These are phyloP conservation scores for Odontomyia ornata DNA, from an alignment of 2,888 invertebrate genomes.

Conservation along the genomic window DNA sequence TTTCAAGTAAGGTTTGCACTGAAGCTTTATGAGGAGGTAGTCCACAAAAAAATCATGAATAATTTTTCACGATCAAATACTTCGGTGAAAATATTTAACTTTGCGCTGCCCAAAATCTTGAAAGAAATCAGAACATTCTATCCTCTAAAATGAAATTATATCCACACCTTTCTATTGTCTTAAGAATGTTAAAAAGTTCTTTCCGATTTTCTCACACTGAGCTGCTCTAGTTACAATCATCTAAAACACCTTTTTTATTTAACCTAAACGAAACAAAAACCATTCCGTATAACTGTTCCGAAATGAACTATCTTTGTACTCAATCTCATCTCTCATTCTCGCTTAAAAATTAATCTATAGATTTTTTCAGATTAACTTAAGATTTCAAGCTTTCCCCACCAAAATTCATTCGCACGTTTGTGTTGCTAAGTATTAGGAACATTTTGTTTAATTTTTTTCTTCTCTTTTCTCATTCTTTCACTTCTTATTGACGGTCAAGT, in stretches of 20 bases:
- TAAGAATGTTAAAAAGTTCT: background rate
- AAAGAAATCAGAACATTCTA: no score
- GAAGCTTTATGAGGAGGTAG: no score
- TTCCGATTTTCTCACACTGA: background rate
- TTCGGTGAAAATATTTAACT: no score
- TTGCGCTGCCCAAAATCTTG: no score
- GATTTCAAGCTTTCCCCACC: constrained; percentile 16
- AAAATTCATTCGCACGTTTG: no score
- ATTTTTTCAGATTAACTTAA: constrained; percentile 16
- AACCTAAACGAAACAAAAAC: background rate
- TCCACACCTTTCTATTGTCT: background rate
- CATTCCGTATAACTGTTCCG: constrained; percentile 24
- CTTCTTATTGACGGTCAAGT: background rate
- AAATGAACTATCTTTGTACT: constrained; percentile 20
- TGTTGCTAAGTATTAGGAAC: constrained; percentile 16
- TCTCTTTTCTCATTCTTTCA: background rate
- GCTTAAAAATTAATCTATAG: constrained; percentile 24
- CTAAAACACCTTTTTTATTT: background rate
- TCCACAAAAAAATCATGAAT: no score
- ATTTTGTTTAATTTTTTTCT: background rate
- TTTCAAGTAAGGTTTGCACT: no score
- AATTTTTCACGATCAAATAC: no score
- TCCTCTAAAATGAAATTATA: no score
- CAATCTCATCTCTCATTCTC: background rate
- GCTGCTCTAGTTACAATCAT: background rate